Evolutionary conservation across 1,140 invertebrate species (phyloP), one percentile per base, ranked within the genome.

Genomic region (Metaphire vulgaris): DNA sequence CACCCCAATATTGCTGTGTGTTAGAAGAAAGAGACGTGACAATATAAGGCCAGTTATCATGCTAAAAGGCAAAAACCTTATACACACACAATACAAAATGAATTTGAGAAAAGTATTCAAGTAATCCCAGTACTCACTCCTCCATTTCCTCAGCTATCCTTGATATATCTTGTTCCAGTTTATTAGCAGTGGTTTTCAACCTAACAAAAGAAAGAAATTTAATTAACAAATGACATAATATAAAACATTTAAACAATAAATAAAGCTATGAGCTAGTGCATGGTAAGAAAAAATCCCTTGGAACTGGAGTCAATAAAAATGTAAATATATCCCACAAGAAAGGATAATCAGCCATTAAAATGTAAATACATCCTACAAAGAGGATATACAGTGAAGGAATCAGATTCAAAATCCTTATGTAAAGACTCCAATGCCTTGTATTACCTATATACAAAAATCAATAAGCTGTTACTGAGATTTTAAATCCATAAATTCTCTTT

Each of bases 121-220:
- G 21, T 12, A 56, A 56, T n/a, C n/a, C n/a, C 41, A 56, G 41
- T 56, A 73, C 72, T 34, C 21, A 73, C 72, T 73, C 31, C n/a
- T 73, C 72, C 34, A 73, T 73, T 41, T 73, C 31, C 30, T 73
- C 41, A 41, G 32, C 33, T 41, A 73, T 64, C 28, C 56, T 73
- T 64, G 72, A 34, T 73, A 73, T 56, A 21, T 73, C 33, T 28
- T 31, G 32, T 33, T 73, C 72, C 72, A 73, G 28, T 64, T 73
- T 73, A 1, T n/a, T 34, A n/a, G 28, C 15, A 33, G 72, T 30
- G 2, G 34, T 30, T 34, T 73, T 73, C 72, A 73, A 41, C 41
- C 72, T 73, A n/a, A 2, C n/a, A n/a, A 21, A 6, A 56, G 41
- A 56, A 56, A 56, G 6, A 56, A 56, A 56, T 56, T 56, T 56